Evolutionary conservation across 2,888 invertebrate species (phyloP).

Genomic region (Eupithecia subfuscata): DNA sequence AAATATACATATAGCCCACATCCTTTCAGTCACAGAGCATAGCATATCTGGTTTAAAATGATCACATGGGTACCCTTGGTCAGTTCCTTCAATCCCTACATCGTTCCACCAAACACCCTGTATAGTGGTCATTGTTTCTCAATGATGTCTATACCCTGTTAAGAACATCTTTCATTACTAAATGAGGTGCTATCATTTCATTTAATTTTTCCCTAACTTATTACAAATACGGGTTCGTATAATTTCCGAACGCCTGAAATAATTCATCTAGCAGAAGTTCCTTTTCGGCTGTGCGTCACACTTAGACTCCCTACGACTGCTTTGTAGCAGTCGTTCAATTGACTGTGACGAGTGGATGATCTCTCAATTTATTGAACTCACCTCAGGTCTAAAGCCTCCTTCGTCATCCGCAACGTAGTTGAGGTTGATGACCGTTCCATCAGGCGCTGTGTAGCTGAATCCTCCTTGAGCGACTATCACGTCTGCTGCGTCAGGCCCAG

Average conservation of each 20-base stretch:
- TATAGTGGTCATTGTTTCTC: no score
- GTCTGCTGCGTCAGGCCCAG: slow-evolving; percentile 86
- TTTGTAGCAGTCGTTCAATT: no score
- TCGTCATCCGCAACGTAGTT: slow-evolving; percentile 90
- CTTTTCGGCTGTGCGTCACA: no score
- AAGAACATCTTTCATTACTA: neutral
- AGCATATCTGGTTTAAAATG: no score
- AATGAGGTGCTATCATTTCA: neutral
- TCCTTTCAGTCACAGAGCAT: no score
- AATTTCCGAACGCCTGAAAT: neutral
- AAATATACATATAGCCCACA: no score
- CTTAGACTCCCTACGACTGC: no score
- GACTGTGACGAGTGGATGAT: neutral
- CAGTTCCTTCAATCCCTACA: no score
- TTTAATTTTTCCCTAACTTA: neutral
- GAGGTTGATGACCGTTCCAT: slow-evolving; percentile 87
- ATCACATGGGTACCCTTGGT: no score
- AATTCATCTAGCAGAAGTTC: neutral
- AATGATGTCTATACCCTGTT: neutral
- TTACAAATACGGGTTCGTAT: no score
- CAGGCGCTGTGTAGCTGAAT: slow-evolving; percentile 88
- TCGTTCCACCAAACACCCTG: no score
- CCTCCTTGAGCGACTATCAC: slow-evolving; percentile 88
- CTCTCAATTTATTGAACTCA: slow-evolving; percentile 39
- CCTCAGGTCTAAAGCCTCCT: slow-evolving; percentile 84